Percentiles rank a stretch among this genome's conserved stretches.
phyloP scores from a whole-genome alignment of 2,113 vertebrate genomes.

The Sylvia atricapilla region DNA sequence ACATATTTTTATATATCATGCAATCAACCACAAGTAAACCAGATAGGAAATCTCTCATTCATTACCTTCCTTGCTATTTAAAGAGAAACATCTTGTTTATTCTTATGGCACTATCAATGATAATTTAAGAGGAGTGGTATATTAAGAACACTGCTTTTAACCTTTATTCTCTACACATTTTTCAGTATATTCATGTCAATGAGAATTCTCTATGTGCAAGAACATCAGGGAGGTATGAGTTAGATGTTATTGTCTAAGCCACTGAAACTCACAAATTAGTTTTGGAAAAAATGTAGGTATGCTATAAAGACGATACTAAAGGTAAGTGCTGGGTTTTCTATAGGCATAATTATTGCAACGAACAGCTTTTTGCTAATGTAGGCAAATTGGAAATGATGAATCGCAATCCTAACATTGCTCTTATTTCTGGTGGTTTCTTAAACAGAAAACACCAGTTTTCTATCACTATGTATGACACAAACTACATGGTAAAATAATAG shows the following conservation, averaged over 20 bases:
- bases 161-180: neutral
- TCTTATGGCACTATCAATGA: neutral
- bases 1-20: neutral
- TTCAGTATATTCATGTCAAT: neutral
- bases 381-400: neutral
- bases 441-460: neutral
- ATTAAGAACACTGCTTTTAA: neutral
- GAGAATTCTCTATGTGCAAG: neutral
- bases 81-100: neutral
- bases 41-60: neutral
- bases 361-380: neutral
- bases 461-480: neutral
- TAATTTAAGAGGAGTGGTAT: neutral
- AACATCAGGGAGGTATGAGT: neutral
- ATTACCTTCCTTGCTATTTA: neutral
- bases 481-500: neutral
- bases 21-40: neutral
- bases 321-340: neutral
- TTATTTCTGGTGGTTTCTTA: neutral
- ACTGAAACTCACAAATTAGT: neutral
- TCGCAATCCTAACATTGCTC: neutral
- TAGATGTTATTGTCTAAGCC: neutral
- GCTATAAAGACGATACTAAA: neutral
- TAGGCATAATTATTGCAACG: neutral
- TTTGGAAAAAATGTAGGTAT: neutral